Percentiles rank a stretch among this genome's conserved stretches.
Conservation (phyloP, 2,888 invertebrate genomes). For the Cerastis leucographa region DNA sequence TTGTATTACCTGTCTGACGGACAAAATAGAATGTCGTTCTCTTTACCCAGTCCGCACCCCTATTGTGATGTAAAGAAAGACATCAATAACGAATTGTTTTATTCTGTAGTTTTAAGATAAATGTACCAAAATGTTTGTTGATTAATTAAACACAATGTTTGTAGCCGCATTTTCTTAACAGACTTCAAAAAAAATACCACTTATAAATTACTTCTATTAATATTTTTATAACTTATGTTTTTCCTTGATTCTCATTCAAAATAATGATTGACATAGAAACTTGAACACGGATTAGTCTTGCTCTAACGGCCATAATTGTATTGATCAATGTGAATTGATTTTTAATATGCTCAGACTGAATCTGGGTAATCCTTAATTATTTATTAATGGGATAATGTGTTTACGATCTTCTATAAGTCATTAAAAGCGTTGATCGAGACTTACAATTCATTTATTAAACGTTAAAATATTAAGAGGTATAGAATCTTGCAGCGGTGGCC, state of each 20-base stretch:
- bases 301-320: conserved; percentile 14
- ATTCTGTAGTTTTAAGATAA: no score
- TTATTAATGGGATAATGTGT: conserved; percentile 15
- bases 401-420: neutral
- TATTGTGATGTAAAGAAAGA: no score
- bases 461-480: neutral
- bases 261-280: neutral
- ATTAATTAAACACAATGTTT: no score
- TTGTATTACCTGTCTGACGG: no score
- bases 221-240: neutral
- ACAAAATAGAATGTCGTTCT: no score
- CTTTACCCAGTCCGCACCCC: no score
- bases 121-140: no score
- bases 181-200: no score
- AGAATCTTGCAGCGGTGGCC: no score
- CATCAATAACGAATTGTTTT: no score
- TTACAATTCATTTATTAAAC: neutral
- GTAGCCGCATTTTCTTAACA: no score
- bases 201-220: no score
- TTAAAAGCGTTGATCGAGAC: neutral
- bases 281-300: conserved; percentile 12
- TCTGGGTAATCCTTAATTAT: conserved; percentile 48
- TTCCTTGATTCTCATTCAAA: neutral
- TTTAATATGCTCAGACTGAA: conserved; percentile 43
- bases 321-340: conserved; percentile 34